Conservation (phyloP, 2,888 invertebrate species). For the Metallyticus violacea region DNA sequence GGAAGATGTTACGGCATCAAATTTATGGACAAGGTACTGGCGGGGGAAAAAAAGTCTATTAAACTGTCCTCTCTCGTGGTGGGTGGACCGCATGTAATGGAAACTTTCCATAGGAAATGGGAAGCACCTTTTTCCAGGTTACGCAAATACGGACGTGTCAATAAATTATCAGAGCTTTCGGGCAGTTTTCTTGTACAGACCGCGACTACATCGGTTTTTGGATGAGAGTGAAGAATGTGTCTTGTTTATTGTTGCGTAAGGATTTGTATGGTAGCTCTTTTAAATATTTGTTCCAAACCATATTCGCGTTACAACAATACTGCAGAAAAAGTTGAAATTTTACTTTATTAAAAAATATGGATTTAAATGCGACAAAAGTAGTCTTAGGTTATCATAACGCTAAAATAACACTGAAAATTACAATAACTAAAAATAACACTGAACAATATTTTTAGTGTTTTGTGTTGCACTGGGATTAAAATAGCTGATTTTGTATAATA, state of each 20-base stretch:
- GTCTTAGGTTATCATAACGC: too few species aligned
- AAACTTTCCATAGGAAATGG: neutral
- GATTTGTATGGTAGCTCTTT: neutral
- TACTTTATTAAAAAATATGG: too few species aligned
- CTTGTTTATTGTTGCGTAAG: neutral
- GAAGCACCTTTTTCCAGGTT: neutral
- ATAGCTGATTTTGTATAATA: too few species aligned
- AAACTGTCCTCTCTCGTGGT: neutral
- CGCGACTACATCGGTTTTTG: neutral
- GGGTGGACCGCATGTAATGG: neutral
- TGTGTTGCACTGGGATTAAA: too few species aligned
- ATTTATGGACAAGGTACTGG: neutral
- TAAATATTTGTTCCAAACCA: too few species aligned
- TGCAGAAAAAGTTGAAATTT: too few species aligned
- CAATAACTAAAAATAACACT: too few species aligned
- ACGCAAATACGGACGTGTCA: too few species aligned
- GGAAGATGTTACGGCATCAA: neutral
- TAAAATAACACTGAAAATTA: too few species aligned
- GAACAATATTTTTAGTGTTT: too few species aligned
- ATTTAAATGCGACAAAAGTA: too few species aligned
- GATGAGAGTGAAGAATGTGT: neutral
- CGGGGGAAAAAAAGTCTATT: neutral
- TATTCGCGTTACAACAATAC: too few species aligned
- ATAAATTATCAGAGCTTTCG: neutral
- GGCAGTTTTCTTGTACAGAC: neutral